Evolutionary conservation across 2,113 vertebrate species (phyloP), one percentile per base, ranked within the genome.

Genomic region (Calypte anna): DNA sequence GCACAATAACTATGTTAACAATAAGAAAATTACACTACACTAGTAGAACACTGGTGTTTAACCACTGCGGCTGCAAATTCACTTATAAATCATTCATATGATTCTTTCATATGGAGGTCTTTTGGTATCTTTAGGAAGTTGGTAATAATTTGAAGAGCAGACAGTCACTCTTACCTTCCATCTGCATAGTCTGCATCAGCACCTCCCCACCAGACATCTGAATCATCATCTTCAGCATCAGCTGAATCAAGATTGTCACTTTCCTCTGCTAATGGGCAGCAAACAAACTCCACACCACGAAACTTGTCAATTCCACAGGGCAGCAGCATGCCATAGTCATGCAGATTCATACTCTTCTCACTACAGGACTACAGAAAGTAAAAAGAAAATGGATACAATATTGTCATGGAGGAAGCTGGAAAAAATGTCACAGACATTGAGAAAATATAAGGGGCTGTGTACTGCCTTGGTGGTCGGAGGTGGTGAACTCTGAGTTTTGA

Each of bases 191-290:
- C 99, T 1, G 98, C 97, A 94, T 99, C 99, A 0, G 98, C 98
- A 20, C 99, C 99, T 3, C 99, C 99, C 99, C 99, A 99, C 99
- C 99, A 99, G 59, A 99, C 99, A 44, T 99, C 99, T 0, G 99
- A 99, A 90, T 99, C 99, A 46, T 99, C 99, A 17, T 98, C 98
- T 51, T 99, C 99, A 9, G 98, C 98, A 21, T 99, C 99, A 3
- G 98, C 97, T 17, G 98, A 99, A 86, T 99, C 99, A 1, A 98
- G 92, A 3, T 96, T 98, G 94, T 99, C 99, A 0, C 97, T 98
- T 82, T 99, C 99, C 2, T 98, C 97, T 0, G 98, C 97, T 92
- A 98, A 88, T 0, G 99, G 99, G 94, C 99, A 99, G 94, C 99
- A 99, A 12, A 99, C 99, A 10, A 99, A 99, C 97, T 99, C 99